These are phyloP conservation scores for Clarias fuscus DNA, from an alignment of 2,797 vertebrate genomes.

Conservation along the genomic window DNA sequence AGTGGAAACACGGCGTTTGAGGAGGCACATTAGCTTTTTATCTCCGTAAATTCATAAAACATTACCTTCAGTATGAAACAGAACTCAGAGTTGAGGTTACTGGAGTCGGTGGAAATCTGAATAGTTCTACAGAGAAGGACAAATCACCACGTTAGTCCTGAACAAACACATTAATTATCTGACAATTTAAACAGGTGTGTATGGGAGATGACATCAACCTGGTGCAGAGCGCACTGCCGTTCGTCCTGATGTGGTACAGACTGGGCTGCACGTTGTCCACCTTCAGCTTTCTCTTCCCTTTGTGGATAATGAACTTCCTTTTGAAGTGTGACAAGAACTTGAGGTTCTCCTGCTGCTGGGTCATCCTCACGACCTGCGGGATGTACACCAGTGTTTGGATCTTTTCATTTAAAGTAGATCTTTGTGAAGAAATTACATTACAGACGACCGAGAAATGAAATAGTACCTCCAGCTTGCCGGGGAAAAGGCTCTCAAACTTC, in stretches of 20 bases:
- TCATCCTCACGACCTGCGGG: slow-evolving; percentile 95
- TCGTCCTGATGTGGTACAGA: slow-evolving; percentile 95
- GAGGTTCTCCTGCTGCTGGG: slow-evolving; percentile 98
- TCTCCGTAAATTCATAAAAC: background rate
- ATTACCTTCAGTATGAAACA: slow-evolving; percentile 96
- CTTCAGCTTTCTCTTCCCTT: slow-evolving; percentile 88
- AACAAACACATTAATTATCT: background rate
- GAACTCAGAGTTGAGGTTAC: slow-evolving; percentile 94
- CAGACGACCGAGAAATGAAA: background rate
- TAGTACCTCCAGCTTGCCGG: slow-evolving; percentile 89
- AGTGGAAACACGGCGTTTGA: background rate
- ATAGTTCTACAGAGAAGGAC: slow-evolving; percentile 80
- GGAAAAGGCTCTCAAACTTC: slow-evolving; percentile 97
- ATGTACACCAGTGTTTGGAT: background rate
- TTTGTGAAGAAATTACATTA: background rate
- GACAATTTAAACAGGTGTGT: background rate
- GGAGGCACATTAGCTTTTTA: background rate
- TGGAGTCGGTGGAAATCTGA: slow-evolving; percentile 90
- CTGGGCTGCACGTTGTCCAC: slow-evolving; percentile 86
- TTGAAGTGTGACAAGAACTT: slow-evolving; percentile 98
- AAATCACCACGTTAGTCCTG: background rate
- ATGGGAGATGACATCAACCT: slow-evolving; percentile 69
- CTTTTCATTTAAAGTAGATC: background rate
- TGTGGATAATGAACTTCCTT: slow-evolving; percentile 97
- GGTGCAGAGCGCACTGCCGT: slow-evolving; percentile 94